Evolutionary conservation across 2,113 vertebrate species (phyloP), one percentile per base, ranked within the genome.

Genomic region (Rhinopomastus cyanomelas): DNA sequence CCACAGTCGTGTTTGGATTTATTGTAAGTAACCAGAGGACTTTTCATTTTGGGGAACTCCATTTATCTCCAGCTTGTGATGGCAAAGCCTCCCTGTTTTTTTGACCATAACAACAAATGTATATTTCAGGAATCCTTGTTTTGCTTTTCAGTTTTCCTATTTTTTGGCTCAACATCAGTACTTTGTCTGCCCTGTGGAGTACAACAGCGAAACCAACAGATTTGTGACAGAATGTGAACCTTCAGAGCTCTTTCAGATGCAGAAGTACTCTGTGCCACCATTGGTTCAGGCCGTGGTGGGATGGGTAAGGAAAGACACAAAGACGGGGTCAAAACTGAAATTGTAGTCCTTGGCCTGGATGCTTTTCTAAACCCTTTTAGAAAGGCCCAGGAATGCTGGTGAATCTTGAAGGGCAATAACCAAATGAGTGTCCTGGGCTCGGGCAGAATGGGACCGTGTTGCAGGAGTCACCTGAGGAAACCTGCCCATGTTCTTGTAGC

Each of bases 1-100:
- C 97, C 92, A 99, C 99, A 5, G 98, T 99, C 91, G 89, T 99
- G n/a, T 99, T 99, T 91, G 98, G 98, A 95, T 99, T 99, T 96
- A 92, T 99, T 75, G 99, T 99, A 96, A 99, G 99, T 98, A 92
- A 72, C 76, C 42, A 27, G 36, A 39, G 30, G 32, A 85, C 39
- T 94, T 94, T n/a, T 34, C 49, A 42, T 42, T 42, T 42, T 11
- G 39, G 39, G 39, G 39, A 42, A 42, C 39, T 42, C 39, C 11
- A 15, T 42, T 42, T 78, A 62, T n/a, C 11, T 55, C 71, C 18
- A 66, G n/a, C 34, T 69, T 80, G 22, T 7, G 4, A 34, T 71
- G 44, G 57, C 60, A 65, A 65, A 81, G 11, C 57, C 11, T 27
- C 81, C 16, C 14, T n/a, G n/a, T 25, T 64, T 21, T 78, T 90